Evolutionary conservation across 92 coral and sea anemone species (phyloP), one percentile per base, ranked within the genome.

Genomic region (Isaurus tuberculatus): DNA sequence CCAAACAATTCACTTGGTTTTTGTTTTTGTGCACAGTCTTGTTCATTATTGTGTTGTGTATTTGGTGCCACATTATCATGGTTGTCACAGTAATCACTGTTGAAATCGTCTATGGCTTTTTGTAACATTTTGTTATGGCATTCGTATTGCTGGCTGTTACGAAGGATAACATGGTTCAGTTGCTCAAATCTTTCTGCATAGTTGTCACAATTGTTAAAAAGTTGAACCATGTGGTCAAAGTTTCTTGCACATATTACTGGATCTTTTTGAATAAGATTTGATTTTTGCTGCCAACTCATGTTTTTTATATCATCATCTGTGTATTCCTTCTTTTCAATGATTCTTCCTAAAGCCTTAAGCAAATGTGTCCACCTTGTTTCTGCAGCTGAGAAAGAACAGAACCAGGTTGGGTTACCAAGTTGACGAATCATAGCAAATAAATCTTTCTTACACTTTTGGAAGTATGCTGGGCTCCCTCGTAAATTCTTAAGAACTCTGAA

Each of bases 241-340:
- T 92, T 87, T 73, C 91, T 75, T 11, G 97, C 93, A 87, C 96
- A 92, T 9, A 91, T 90, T 8, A 92, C 88, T 3, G 93, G 93
- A 65, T 92, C 90, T 79, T 82, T 87, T 20, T 88, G 92, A 23
- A 90, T 92, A 14, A 92, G 85, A 1, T 92, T 65, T 36, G 43
- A 65, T 65, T 65, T 65, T 31, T 65, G 86, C 65, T 42, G n/a
- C 42, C 58, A 70, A 42, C 36, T 51, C 72, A 74, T 74, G 44
- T 49, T 69, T 27, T 49, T 53, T 53, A 53, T 53, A 16, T 53
- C 61, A 16, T 53, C 61, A 17, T 53, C 25, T 16, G 61, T 16
- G 25, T 53, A 53, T 53, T 53, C 61, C 25, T 53, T 53, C 25
- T 53, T 53, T 53, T 53, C 61, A 53, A 53, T 16, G 25, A 53